Evolutionary conservation across 2,888 invertebrate genomes (phyloP), one percentile per base, ranked within the genome.

Genomic region (Andrena hattorfiana): DNA sequence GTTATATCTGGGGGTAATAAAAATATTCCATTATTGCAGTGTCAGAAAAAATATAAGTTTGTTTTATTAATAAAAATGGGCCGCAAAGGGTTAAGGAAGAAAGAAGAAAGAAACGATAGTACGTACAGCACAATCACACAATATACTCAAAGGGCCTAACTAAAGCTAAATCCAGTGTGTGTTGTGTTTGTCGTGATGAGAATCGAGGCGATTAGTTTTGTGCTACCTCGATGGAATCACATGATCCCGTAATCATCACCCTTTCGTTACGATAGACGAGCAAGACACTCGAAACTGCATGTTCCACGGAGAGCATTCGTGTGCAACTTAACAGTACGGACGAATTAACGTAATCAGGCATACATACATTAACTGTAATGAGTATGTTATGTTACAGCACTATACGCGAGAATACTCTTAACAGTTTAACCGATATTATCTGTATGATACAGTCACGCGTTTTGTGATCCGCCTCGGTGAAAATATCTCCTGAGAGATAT

Each of bases 351-450:
- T 71, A 83, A 85, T 87, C 77, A 81, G 79, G 62, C 59, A 64
- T 84, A 81, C 83, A 74, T 64, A 60, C 59, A 74, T 82, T 85
- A 85, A 76, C 82, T 81, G 85, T 86, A 87, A 86, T 90, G 89
- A 91, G 88, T 92, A 91, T 90, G 89, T 89, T 91, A 91, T 90
- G 88, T 89, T 91, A 91, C 91, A 91, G 84, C 89, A 88, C 80
- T 85, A 84, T 81, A 81, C 86, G 84, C 42, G 67, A 42, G 69
- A 85, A 85, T 88, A 89, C 83, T 86, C 87, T 91, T 89, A 90
- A 72, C 86, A 78, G 73, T 84, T 87, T 85, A 89, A 89, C 84
- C 87, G 85, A 86, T 89, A 86, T 90, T 91, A 90, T 87, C 88
- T 90, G 87, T 90, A 90, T 90, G 82, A 80, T 91, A 91, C 91